phyloP scores from a whole-genome alignment of 2,797 vertebrate species.

The Phataginus tricuspis region DNA sequence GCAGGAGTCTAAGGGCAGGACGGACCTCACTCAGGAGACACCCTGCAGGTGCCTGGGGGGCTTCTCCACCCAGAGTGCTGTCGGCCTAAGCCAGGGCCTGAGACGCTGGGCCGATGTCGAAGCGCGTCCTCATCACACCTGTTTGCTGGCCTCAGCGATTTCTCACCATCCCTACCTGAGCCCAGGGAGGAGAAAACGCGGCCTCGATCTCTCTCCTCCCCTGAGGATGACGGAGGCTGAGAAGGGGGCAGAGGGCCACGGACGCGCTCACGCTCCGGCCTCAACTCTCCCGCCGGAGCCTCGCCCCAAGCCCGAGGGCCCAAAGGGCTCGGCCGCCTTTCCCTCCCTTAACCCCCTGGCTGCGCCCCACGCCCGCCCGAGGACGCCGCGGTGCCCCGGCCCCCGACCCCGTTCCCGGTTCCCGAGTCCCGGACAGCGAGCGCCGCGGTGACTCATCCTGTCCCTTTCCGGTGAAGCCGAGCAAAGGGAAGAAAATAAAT shows the following conservation, averaged over 20 bases:
- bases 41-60: neutral
- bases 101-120: neutral
- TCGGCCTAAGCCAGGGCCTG: neutral
- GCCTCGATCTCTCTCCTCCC: neutral
- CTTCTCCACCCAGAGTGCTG: neutral
- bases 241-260: neutral
- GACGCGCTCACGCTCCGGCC: neutral
- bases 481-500: slow-evolving; percentile 77
- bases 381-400: neutral
- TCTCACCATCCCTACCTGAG: neutral
- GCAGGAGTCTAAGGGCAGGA: neutral
- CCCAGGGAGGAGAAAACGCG: neutral
- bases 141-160: neutral
- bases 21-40: neutral
- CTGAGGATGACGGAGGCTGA: neutral
- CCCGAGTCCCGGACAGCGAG: slow-evolving; percentile 30
- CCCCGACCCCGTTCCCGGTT: slow-evolving; percentile 28
- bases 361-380: neutral
- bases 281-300: neutral
- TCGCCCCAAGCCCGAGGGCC: neutral
- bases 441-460: slow-evolving; percentile 77
- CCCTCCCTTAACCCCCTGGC: no score
- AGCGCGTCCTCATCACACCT: neutral
- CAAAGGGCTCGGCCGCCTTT: neutral
- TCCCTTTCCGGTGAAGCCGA: slow-evolving; percentile 76